Evolutionary conservation across 2,797 vertebrate genomes (phyloP), one percentile per base, ranked within the genome.

Genomic region (Pyrocephalus nanus): DNA sequence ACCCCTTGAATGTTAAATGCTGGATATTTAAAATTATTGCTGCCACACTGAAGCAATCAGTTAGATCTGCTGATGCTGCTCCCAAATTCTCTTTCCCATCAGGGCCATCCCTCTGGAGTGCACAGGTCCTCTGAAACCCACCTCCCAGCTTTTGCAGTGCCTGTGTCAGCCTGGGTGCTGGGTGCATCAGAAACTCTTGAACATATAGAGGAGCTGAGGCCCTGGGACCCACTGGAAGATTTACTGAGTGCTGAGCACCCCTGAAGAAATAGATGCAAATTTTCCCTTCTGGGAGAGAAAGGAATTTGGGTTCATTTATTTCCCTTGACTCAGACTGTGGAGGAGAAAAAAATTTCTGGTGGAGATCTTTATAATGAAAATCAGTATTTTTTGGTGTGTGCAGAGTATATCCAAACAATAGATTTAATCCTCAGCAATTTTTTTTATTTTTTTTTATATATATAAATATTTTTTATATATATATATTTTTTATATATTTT

Each of bases 71-170:
- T 50, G 40, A 16, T 3, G 1, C 36, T 38, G 14, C 64, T 82
- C 27, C 34, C 43, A 40, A 20, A 30, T n/a, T 65, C 11, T n/a
- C 17, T 54, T 22, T 40, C 25, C 25, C 25, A 15, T 47, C 43
- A 25, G 11, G 11, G 10, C 19, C 20, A 36, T 70, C 20, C 11
- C 17, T 38, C 34, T 13, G 11, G 26, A 32, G 36, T 0, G 0
- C 1, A 4, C 0, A 0, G 36, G 22, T 29, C 34, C 12, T 69
- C 38, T 29, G 40, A 45, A 67, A 79, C 20, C 36, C 48, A 13
- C 14, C 9, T 12, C 47, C 12, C 29, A 69, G n/a, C 18, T 47
- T 60, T 21, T 0, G 0, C 15, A 2, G 4, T 14, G 29, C 3
- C 60, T 83, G n/a, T 45, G 58, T 17, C 38, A 54, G 43, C 2